Evolutionary conservation across 1,140 invertebrate species (phyloP).

Genomic region (Galendromus occidentalis): DNA sequence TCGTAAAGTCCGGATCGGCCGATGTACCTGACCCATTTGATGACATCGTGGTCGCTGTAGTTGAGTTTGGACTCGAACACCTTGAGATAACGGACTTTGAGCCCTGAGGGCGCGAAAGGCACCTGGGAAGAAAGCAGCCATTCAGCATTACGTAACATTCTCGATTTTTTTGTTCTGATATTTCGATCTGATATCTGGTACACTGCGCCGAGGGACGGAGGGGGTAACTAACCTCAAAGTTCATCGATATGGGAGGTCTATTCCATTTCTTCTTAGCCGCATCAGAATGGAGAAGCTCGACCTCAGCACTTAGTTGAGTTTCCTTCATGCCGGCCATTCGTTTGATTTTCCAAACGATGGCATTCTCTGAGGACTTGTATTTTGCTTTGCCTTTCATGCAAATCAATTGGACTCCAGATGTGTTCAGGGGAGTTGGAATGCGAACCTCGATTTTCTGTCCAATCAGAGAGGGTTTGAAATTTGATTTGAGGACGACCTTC

Average conservation of each 20-base stretch:
- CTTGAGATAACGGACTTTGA: conserved; percentile 95
- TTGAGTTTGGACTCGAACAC: conserved; percentile 99
- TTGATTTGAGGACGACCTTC: conserved; percentile 97
- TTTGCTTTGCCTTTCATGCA: conserved; percentile 99
- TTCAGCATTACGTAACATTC: not conserved
- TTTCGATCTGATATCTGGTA: not conserved
- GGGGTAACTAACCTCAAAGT: conserved; percentile 64
- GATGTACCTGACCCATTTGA: conserved; percentile 99
- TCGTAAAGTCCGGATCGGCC: conserved; percentile 96
- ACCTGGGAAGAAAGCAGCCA: conserved; percentile 33
- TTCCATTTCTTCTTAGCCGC: conserved; percentile 98
- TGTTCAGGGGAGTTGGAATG: conserved; percentile 96
- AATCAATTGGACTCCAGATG: conserved; percentile 93
- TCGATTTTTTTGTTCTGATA: not conserved
- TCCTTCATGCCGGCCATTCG: conserved; percentile 99
- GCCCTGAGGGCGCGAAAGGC: conserved; percentile 86
- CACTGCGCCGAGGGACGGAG: not conserved
- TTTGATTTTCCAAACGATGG: conserved; percentile 99
- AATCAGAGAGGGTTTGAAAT: conserved; percentile 91
- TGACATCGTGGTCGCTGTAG: conserved; percentile 98
- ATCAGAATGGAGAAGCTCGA: conserved; percentile 94
- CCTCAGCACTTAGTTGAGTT: conserved; percentile 95
- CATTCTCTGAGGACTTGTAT: conserved; percentile 98
- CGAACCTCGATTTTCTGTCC: conserved; percentile 99
- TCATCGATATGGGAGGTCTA: conserved; percentile 99